Evolutionary conservation across 2,797 vertebrate species (phyloP).

Genomic region (Siniperca scherzeri): DNA sequence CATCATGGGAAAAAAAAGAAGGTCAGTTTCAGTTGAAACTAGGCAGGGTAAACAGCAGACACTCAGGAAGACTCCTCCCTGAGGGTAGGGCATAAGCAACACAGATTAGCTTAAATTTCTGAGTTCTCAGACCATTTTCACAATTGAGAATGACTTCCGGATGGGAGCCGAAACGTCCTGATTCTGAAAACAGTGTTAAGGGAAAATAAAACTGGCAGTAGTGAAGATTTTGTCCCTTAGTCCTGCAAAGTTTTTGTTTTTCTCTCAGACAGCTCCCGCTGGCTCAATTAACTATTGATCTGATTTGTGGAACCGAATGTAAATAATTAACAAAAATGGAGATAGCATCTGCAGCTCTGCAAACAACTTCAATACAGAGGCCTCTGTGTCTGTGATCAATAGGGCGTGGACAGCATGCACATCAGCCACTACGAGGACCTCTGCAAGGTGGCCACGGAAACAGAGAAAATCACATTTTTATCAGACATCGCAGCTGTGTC

Average conservation of each 20-base stretch:
- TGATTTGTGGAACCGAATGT: constrained; percentile 78
- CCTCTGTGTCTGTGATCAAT: constrained; percentile 77
- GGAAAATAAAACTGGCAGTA: constrained; percentile 43
- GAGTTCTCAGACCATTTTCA: no score
- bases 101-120: no score
- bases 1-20: no score
- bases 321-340: constrained; percentile 82
- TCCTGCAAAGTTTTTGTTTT: constrained; percentile 66
- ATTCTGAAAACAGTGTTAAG: not conserved
- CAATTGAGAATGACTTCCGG: no score
- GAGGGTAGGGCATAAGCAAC: no score
- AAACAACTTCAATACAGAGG: constrained; percentile 74
- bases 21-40: no score
- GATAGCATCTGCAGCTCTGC: constrained; percentile 80
- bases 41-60: no score
- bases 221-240: constrained; percentile 46
- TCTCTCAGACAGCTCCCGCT: constrained; percentile 56
- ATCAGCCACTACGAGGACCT: constrained; percentile 60
- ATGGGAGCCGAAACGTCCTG: no score
- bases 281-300: constrained; percentile 84
- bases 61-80: no score
- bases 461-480: constrained; percentile 72
- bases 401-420: constrained; percentile 58
- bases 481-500: constrained; percentile 73
- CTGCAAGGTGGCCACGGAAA: constrained; percentile 62